Conservation (phyloP, 2,797 vertebrate genomes). For the Hafferia zeledoni region DNA sequence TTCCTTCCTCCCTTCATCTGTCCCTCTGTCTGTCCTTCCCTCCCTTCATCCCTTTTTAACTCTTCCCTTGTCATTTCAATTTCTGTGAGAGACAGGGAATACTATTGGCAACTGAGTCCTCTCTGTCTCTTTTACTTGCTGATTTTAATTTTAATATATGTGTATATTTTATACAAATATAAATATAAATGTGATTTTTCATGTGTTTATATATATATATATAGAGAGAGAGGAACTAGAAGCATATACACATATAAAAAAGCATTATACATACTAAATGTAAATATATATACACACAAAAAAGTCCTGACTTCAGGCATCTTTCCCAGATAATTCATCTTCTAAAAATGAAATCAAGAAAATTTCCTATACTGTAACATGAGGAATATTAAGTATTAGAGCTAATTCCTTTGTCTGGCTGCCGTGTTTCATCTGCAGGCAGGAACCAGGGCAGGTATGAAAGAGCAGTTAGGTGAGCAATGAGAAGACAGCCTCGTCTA, state of each 20-base stretch:
- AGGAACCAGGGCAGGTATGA: not conserved
- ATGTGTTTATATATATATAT: not conserved
- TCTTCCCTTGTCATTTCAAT: not conserved
- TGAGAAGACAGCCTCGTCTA: not conserved
- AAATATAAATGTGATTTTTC: not conserved
- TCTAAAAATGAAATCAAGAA: not conserved
- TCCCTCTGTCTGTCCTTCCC: no score
- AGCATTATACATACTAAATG: not conserved
- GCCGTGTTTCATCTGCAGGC: accelerated
- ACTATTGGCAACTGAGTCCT: not conserved
- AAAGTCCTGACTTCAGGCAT: not conserved
- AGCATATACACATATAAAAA: not conserved
- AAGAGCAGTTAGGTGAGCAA: not conserved
- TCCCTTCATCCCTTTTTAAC: not conserved
- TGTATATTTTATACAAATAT: not conserved
- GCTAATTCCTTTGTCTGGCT: not conserved
- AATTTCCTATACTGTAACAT: not conserved
- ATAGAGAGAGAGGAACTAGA: not conserved
- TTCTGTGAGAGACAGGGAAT: not conserved
- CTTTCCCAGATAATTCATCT: not conserved
- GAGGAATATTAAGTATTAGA: not conserved
- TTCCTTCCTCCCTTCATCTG: not conserved
- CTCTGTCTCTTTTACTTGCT: not conserved
- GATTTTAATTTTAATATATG: not conserved
- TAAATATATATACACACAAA: not conserved